phyloP scores from a whole-genome alignment of 2,888 invertebrate genomes.

The Vesta saturnalis region DNA sequence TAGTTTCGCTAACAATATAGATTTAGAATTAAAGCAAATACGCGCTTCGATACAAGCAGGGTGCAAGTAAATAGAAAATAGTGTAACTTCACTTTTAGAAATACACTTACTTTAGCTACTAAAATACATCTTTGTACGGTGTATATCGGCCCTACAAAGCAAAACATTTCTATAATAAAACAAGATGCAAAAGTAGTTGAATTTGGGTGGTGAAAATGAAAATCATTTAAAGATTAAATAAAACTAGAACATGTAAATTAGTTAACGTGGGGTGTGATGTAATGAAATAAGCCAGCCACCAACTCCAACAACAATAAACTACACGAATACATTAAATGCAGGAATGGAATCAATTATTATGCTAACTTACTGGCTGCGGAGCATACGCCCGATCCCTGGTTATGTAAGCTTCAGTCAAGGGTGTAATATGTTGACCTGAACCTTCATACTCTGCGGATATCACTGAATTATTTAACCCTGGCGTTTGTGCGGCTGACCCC shows the following conservation, averaged over 20 bases:
- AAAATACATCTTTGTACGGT: slow-evolving; percentile 49
- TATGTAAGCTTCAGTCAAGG: slow-evolving; percentile 60
- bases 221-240: slow-evolving; percentile 33
- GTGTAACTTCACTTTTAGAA: slow-evolving; percentile 4
- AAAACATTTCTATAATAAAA: slow-evolving; percentile 30
- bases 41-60: background rate
- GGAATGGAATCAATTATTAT: slow-evolving; percentile 50
- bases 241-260: slow-evolving; percentile 44
- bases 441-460: slow-evolving; percentile 56
- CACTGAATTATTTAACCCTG: slow-evolving; percentile 64
- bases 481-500: slow-evolving; percentile 75
- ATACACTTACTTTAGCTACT: slow-evolving; percentile 32
- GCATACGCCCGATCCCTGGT: slow-evolving; percentile 58
- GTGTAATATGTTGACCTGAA: slow-evolving; percentile 53
- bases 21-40: slow-evolving; percentile 1
- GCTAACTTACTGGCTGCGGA: slow-evolving; percentile 59
- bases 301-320: slow-evolving; percentile 45
- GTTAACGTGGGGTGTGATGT: slow-evolving; percentile 30
- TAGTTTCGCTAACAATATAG: background rate
- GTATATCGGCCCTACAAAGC: slow-evolving; percentile 51
- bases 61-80: slow-evolving; percentile 11
- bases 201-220: slow-evolving; percentile 2
- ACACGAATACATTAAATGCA: slow-evolving; percentile 45
- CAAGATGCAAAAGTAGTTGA: slow-evolving; percentile 8
- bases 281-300: slow-evolving; percentile 38